These are phyloP conservation scores for Cynaeus angustus DNA, from an alignment of 2,888 invertebrate species.

Conservation along the genomic window DNA sequence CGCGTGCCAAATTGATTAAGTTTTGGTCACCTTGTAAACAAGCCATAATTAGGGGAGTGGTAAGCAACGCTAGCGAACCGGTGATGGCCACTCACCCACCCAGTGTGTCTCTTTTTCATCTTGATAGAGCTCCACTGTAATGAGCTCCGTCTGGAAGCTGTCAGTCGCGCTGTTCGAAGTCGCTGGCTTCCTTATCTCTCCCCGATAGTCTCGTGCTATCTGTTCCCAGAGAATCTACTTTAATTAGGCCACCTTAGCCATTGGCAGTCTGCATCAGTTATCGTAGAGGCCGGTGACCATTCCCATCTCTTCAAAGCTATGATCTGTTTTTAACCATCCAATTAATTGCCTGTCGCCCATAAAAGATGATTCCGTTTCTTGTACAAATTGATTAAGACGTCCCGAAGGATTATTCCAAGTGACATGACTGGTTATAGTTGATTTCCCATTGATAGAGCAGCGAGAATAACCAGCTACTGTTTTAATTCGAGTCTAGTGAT, in stretches of 20 bases:
- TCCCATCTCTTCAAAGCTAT: constrained; percentile 21
- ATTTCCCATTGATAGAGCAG: constrained; percentile 47
- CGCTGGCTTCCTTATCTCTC: constrained; percentile 54
- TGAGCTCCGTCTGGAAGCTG: constrained; percentile 66
- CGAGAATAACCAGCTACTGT: constrained; percentile 52
- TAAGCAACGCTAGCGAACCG: constrained; percentile 45
- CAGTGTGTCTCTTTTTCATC: constrained; percentile 58
- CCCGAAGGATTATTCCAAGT: constrained; percentile 48
- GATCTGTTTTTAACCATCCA: constrained; percentile 47
- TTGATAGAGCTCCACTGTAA: constrained; percentile 63
- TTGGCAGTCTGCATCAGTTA: constrained; percentile 48
- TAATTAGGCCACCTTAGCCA: constrained; percentile 58
- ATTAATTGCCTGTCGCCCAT: constrained; percentile 55
- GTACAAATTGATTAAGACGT: constrained; percentile 56
- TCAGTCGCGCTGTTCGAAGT: constrained; percentile 57
- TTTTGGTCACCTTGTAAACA: constrained; percentile 25
- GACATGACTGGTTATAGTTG: constrained; percentile 48
- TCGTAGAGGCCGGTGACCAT: constrained; percentile 39
- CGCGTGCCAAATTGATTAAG: constrained; percentile 11
- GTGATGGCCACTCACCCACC: constrained; percentile 55
- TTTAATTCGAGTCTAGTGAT: constrained; percentile 50
- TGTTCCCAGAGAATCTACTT: constrained; percentile 57
- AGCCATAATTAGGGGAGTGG: constrained; percentile 45
- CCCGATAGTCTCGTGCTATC: constrained; percentile 58
- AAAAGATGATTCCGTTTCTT: constrained; percentile 55